Evolutionary conservation across 2,797 vertebrate species (phyloP), one percentile per base, ranked within the genome.

Genomic region (Myotis planiceps): DNA sequence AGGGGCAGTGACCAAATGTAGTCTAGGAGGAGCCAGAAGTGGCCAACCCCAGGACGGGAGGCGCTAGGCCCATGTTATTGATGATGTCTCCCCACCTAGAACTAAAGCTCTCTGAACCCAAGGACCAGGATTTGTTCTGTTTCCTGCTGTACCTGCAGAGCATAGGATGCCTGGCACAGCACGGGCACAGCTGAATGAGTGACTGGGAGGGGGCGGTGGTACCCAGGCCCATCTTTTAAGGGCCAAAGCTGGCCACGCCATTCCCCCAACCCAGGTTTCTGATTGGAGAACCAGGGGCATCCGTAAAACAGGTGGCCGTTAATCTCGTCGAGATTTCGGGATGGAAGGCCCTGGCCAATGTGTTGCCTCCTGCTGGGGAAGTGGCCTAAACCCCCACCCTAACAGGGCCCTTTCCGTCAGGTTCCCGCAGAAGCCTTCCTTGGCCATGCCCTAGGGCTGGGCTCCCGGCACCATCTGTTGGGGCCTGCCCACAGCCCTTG

Each of bases 211-310:
- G 29, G 18, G 0, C 0, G 6, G 21, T 1, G 12, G 13, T 21
- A 71, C 75, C 27, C 29, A 76, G 84, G 63, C 63, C 80, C 27
- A 0, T 83, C 96, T 68, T 58, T 78, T 0, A 68, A 66, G 91
- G 2, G 18, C 6, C 68, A 82, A 91, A 88, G 80, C 68, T 74
- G 88, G 89, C 83, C 63, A 25, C 7, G 3, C 87, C 90, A 29
- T 79, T 96, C 60, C 23, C 14, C 32, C 23, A 72, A 53, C 10
- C 60, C 23, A 39, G 23, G 90, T 47, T 37, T 72, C 53, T 32
- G 3, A 27, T 9, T n/a, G 37, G 42, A 72, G 23, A 16, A 47
- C 18, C 72, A 49, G 66, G 25, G 58, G 39, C 10, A 45, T 49
- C 29, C 45, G 25, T 3, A 19, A 37, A 51, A 51, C 19, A 65